Percentiles rank a stretch among this genome's conserved stretches.
Conservation (phyloP, 92 coral and sea anemone species). For the Muricea muricata region DNA sequence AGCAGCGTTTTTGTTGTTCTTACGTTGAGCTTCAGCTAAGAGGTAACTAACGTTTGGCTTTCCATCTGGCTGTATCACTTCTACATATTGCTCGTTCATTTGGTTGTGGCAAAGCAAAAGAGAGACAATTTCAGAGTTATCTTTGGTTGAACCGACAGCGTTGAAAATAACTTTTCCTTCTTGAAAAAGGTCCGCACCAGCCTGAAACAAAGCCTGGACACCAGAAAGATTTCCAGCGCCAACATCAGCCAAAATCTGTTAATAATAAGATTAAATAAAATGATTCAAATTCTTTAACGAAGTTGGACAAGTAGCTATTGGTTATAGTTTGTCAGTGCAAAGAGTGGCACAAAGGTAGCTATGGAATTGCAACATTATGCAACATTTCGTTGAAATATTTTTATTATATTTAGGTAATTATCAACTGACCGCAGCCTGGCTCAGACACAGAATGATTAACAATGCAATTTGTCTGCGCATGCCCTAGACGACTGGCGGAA, state of each 20-base stretch:
- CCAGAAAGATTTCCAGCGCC: background rate
- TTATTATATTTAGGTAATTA: too few species aligned
- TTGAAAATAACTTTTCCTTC: conserved; percentile 4
- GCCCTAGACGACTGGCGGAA: too few species aligned
- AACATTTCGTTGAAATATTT: too few species aligned
- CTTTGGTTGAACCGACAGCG: background rate
- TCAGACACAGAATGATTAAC: too few species aligned
- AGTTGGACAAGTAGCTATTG: too few species aligned
- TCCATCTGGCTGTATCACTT: conserved; percentile 19
- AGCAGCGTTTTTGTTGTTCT: conserved; percentile 6
- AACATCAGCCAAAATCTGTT: conserved; percentile 13
- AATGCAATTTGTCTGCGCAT: too few species aligned
- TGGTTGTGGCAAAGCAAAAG: background rate
- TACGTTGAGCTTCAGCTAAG: conserved; percentile 4
- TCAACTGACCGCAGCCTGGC: too few species aligned
- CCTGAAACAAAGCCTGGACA: conserved; percentile 8
- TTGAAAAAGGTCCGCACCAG: conserved; percentile 23
- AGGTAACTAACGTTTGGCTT: background rate
- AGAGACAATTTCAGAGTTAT: conserved; percentile 3
- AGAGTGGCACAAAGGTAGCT: too few species aligned
- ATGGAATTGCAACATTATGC: too few species aligned
- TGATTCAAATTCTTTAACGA: background rate
- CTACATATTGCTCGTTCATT: conserved; percentile 27
- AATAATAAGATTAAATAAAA: background rate
- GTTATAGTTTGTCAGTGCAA: too few species aligned